These are phyloP conservation scores for Dicaeum eximium DNA, from an alignment of 2,113 vertebrate genomes.

Conservation along the genomic window DNA sequence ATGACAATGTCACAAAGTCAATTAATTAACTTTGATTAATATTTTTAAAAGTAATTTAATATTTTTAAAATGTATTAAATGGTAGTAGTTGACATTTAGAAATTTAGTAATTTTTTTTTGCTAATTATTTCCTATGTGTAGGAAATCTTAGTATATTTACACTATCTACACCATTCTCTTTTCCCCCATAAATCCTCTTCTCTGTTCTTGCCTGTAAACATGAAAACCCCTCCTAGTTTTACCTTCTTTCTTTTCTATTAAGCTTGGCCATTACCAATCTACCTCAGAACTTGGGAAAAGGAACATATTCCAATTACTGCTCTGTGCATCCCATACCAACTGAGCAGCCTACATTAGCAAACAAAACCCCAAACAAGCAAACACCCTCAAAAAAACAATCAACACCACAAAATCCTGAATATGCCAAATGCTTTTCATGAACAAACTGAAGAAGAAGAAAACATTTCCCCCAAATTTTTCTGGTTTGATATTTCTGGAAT, in stretches of 20 bases:
- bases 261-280: neutral
- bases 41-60: too few species aligned
- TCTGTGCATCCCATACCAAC: neutral
- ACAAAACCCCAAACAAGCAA: neutral
- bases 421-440: neutral
- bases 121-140: neutral
- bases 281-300: neutral
- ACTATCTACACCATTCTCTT: neutral
- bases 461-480: neutral
- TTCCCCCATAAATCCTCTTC: neutral
- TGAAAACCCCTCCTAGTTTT: neutral
- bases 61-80: too few species aligned
- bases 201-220: neutral
- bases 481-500: neutral
- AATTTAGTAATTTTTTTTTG: neutral
- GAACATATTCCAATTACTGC: neutral
- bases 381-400: neutral
- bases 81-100: neutral
- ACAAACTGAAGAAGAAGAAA: neutral
- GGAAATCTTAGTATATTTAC: neutral
- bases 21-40: neutral
- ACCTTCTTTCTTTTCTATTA: neutral
- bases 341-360: neutral
- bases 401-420: neutral
- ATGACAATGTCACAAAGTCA: neutral